A percentile compares a stretch with the other conserved stretches of the same genome.
Evolutionary conservation across 2,888 invertebrate species (phyloP).

Genomic region (Pyrochroa serraticornis): DNA sequence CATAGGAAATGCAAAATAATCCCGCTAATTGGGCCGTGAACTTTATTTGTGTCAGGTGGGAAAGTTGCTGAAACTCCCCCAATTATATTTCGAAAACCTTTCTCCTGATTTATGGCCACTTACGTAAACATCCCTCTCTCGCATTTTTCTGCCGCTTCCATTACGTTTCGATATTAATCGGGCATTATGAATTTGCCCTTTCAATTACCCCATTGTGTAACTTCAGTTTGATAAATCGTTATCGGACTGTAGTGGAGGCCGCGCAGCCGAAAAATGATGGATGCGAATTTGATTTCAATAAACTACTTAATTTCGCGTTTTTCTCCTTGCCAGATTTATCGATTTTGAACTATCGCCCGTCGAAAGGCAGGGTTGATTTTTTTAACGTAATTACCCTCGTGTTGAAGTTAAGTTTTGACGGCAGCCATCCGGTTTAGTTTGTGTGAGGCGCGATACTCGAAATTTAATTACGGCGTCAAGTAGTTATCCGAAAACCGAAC

Average conservation of each 20-base stretch:
- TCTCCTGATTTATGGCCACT: neutral
- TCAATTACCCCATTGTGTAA: constrained; percentile 17
- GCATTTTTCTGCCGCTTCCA: neutral
- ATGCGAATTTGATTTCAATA: constrained; percentile 19
- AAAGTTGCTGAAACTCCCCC: constrained; percentile 1
- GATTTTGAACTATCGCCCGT: neutral
- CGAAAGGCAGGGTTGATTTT: constrained; percentile 2
- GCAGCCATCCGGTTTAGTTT: constrained; percentile 1
- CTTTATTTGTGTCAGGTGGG: constrained; percentile 16
- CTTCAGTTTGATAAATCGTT: constrained; percentile 24
- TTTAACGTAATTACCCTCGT: neutral
- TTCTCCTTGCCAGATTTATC: constrained; percentile 9
- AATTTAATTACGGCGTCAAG: constrained; percentile 18
- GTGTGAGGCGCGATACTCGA: constrained; percentile 2
- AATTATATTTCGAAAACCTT: constrained; percentile 12
- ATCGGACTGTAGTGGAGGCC: constrained; percentile 21
- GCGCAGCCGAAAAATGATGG: constrained; percentile 13
- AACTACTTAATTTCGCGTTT: constrained; percentile 25
- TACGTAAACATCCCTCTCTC: no score
- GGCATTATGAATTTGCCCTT: constrained; percentile 9
- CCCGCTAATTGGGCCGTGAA: constrained; percentile 16
- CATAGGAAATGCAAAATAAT: constrained; percentile 15
- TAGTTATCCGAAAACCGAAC: constrained; percentile 8
- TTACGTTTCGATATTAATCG: constrained; percentile 2
- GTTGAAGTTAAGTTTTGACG: constrained; percentile 1